phyloP scores from a whole-genome alignment of 2,113 vertebrate species.

The Rafetus swinhoei region DNA sequence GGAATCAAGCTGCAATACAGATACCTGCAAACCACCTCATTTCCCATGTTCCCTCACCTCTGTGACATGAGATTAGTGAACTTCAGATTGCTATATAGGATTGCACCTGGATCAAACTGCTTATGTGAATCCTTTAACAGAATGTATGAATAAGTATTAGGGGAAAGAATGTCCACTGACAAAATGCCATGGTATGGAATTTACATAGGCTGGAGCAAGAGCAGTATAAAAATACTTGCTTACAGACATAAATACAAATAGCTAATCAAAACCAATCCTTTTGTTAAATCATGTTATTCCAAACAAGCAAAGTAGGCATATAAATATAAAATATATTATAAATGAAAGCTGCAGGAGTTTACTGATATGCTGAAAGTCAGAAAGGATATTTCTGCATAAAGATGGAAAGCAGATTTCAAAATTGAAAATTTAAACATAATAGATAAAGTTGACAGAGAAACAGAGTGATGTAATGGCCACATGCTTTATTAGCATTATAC shows the following conservation, averaged over 20 bases:
- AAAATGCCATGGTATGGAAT: neutral
- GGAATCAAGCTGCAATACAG: constrained; percentile 14
- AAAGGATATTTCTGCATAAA: neutral
- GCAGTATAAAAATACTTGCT: neutral
- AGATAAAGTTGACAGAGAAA: neutral
- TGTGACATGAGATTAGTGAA: neutral
- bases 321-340: neutral
- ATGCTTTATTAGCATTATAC: too few species aligned
- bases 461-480: neutral
- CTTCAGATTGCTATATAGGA: neutral
- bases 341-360: neutral
- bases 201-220: neutral
- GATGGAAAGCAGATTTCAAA: neutral
- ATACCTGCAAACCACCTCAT: neutral
- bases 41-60: neutral
- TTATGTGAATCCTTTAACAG: neutral
- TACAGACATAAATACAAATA: neutral
- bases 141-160: neutral
- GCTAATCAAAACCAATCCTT: neutral
- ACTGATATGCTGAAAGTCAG: neutral
- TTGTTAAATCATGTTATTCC: neutral
- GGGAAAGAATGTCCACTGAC: neutral
- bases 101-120: neutral
- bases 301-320: neutral
- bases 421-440: neutral